These are phyloP conservation scores for Monopterus albus DNA, from an alignment of 2,113 vertebrate species.

Conservation along the genomic window DNA sequence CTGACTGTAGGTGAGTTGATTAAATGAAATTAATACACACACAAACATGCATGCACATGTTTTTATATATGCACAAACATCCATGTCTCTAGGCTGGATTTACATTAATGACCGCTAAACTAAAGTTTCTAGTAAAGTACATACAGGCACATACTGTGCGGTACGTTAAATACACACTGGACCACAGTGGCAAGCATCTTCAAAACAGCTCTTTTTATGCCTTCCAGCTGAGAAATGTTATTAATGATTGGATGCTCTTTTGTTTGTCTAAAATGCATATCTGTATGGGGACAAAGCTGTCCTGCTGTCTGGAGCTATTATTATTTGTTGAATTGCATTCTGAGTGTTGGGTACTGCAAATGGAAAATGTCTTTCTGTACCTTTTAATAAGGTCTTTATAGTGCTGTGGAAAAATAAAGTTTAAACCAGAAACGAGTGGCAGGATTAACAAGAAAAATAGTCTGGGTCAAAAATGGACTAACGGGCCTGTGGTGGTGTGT, in stretches of 20 bases:
- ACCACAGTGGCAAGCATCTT: slow-evolving; percentile 50
- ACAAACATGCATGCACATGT: too few species aligned
- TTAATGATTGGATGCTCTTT: slow-evolving; percentile 46
- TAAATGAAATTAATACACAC: too few species aligned
- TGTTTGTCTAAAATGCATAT: slow-evolving; percentile 32
- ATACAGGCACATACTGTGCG: slow-evolving; percentile 11
- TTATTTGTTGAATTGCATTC: slow-evolving; percentile 50
- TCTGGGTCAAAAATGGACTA: background rate
- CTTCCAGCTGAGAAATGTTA: slow-evolving; percentile 43
- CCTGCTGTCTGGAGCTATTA: slow-evolving; percentile 20
- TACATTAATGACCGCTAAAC: too few species aligned
- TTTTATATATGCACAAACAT: too few species aligned
- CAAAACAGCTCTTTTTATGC: slow-evolving; percentile 45
- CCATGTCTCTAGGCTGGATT: too few species aligned
- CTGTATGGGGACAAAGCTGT: slow-evolving; percentile 25
- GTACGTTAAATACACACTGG: slow-evolving; percentile 21
- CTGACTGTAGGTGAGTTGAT: too few species aligned
- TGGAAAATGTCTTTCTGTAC: slow-evolving; percentile 5
- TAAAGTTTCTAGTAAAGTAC: background rate
- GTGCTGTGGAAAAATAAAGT: slow-evolving; percentile 2
- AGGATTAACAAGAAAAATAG: background rate
- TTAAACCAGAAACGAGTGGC: background rate
- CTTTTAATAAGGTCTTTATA: background rate
- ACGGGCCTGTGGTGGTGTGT: background rate
- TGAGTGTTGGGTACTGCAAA: slow-evolving; percentile 15